phyloP scores from a whole-genome alignment of 1,140 invertebrate species.

The Aporrectodea caliginosa region DNA sequence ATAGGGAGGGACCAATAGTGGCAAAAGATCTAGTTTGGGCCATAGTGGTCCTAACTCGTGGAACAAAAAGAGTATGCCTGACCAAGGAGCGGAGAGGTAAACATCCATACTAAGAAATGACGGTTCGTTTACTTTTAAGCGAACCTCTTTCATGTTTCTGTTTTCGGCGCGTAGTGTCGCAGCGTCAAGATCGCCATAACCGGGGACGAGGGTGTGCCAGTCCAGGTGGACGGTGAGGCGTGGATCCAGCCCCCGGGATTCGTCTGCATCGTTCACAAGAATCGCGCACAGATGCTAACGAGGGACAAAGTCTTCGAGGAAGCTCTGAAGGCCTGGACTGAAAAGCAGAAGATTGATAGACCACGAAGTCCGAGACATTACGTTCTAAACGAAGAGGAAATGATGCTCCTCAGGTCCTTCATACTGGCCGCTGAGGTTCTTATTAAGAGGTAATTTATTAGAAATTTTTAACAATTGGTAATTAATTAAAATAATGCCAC shows the following conservation, averaged over 20 bases:
- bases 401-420: background rate
- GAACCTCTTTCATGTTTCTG: too few species aligned
- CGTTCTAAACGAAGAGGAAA: background rate
- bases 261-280: constrained; percentile 92
- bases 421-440: background rate
- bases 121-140: too few species aligned
- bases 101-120: too few species aligned
- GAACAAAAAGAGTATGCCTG: too few species aligned
- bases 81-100: too few species aligned
- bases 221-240: constrained; percentile 94
- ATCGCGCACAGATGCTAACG: constrained; percentile 90
- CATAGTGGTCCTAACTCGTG: too few species aligned
- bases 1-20: too few species aligned
- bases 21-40: too few species aligned
- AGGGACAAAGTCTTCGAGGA: constrained; percentile 83
- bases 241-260: constrained; percentile 97
- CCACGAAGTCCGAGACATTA: constrained; percentile 46
- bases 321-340: constrained; percentile 85
- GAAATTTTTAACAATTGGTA: too few species aligned
- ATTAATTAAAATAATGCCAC: too few species aligned
- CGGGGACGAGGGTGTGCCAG: constrained; percentile 70
- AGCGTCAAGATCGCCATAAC: constrained; percentile 92
- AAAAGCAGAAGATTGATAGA: constrained; percentile 69
- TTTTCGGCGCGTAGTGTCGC: constrained; percentile 76
- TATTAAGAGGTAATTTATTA: background rate